Conservation (phyloP, 2,888 invertebrate genomes). For the Clitarchus hookeri region DNA sequence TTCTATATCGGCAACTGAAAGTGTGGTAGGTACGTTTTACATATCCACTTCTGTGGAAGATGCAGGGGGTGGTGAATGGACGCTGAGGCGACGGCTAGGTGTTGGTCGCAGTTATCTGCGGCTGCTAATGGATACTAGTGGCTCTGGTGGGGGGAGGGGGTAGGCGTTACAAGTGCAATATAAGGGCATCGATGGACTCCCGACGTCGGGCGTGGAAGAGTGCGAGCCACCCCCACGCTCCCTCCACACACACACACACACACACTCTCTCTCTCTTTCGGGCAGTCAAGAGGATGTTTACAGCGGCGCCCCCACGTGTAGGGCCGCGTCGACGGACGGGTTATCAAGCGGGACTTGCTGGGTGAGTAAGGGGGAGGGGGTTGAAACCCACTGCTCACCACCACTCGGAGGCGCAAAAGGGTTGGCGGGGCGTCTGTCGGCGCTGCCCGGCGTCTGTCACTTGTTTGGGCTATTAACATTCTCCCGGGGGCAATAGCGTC, state of each 20-base stretch:
- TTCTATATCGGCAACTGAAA: too few relatives aligned
- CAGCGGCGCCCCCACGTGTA: not conserved
- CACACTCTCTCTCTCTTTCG: not conserved
- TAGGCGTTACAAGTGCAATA: not conserved
- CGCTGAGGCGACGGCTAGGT: not conserved
- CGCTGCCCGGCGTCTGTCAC: conserved; percentile 9
- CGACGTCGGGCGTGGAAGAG: not conserved
- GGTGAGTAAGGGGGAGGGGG: not conserved
- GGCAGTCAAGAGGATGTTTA: not conserved
- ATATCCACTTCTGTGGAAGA: too few relatives aligned
- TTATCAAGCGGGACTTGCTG: not conserved
- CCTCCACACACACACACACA: too few relatives aligned
- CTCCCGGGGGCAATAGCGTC: not conserved
- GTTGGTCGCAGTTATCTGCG: not conserved
- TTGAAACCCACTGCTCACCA: too few relatives aligned
- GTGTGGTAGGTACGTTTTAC: too few relatives aligned
- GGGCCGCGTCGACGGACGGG: not conserved
- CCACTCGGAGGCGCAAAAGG: too few relatives aligned
- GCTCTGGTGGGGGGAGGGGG: not conserved
- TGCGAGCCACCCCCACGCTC: not conserved
- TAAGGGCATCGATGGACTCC: too few relatives aligned
- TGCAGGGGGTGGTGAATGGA: too few relatives aligned
- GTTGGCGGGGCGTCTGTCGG: not conserved
- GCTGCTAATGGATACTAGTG: not conserved
- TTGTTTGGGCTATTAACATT: conserved; percentile 14